Evolutionary conservation across 2,797 vertebrate species (phyloP).

Genomic region (Hyperoplus immaculatus): DNA sequence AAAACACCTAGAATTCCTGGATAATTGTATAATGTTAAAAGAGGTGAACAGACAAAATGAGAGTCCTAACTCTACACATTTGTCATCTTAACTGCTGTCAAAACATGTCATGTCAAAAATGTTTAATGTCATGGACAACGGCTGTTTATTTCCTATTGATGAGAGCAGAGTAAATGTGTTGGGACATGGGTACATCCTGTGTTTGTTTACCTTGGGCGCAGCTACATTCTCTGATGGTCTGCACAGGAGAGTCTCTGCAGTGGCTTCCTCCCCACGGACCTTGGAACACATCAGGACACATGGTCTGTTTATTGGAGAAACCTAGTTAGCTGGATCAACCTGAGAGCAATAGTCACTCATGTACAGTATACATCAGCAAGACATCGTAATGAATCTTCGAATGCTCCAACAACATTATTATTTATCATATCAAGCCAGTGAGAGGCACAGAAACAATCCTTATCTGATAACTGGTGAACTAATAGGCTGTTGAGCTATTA

Average conservation of each 20-base stretch:
- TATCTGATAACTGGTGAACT: background rate
- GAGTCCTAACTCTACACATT: background rate
- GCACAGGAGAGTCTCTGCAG: slow-evolving; percentile 96
- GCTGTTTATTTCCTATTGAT: slow-evolving; percentile 6
- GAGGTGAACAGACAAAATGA: background rate
- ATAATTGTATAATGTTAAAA: too few relatives aligned
- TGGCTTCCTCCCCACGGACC: slow-evolving; percentile 94
- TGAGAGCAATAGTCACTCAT: slow-evolving; percentile 1
- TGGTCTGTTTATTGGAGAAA: slow-evolving; percentile 87
- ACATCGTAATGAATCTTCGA: slow-evolving; percentile 64
- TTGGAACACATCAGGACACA: slow-evolving; percentile 96
- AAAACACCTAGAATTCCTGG: too few relatives aligned
- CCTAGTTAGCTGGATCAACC: slow-evolving; percentile 32
- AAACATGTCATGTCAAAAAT: background rate
- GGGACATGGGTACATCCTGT: background rate
- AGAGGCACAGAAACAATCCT: background rate
- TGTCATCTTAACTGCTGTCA: background rate
- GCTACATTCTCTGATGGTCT: slow-evolving; percentile 91
- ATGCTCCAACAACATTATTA: background rate
- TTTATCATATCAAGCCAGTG: background rate
- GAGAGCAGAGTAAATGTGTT: slow-evolving; percentile 12
- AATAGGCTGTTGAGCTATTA: too few relatives aligned
- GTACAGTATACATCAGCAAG: background rate
- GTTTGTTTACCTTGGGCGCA: slow-evolving; percentile 89
- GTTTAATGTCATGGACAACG: slow-evolving; percentile 7